Base-by-base conservation (phyloP, 2,113 vertebrate genomes). In the Cariama cristata region DNA sequence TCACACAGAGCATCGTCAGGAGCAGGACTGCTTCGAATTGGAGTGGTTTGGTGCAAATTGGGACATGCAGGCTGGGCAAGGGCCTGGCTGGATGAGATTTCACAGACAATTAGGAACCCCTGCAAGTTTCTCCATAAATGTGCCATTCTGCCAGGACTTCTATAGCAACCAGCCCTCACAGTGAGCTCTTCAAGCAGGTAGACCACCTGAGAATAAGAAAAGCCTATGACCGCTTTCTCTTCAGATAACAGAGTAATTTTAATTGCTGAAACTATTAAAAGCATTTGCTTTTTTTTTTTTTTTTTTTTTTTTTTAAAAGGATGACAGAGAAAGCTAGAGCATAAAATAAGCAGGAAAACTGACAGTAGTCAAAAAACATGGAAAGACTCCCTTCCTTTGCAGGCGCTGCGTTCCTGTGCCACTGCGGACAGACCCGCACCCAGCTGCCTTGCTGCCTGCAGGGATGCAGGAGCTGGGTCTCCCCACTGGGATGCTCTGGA, bases 391-490 rank as follows among this genome's bases (percentile, higher is more conserved):
- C 12, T 3, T 10, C 33, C 17, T 18, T 27, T 1, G 5, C 35
- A 6, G 52, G 49, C 12, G 1, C 30, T 7, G 20, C 6, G 2
- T 12, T 40, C 21, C 68, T 11, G 32, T 18, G 42, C 67, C 6
- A 4, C 59, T 8, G 24, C 7, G 16, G 82, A 8, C 32, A 20
- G 53, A 15, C 3, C 63, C 24, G 21, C 0, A 0, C 11, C 20
- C 0, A 0, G 11, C 3, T 9, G 2, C 64, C 18, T 24, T 0
- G 0, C 60, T 58, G 47, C 58, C 45, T 5, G 9, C 8, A 5
- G 0, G 2, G 66, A 3, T 4, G 11, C 26, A 24, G 82, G 58
- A 68, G 49, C 73, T 49, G 50, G 32, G 16, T 58, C 27, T 35
- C 56, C 50, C 21, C 52, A 7, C 2, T 2, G 21, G 21, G 62